phyloP scores from a whole-genome alignment of 2,888 invertebrate genomes.

The Antheraea assamensis region DNA sequence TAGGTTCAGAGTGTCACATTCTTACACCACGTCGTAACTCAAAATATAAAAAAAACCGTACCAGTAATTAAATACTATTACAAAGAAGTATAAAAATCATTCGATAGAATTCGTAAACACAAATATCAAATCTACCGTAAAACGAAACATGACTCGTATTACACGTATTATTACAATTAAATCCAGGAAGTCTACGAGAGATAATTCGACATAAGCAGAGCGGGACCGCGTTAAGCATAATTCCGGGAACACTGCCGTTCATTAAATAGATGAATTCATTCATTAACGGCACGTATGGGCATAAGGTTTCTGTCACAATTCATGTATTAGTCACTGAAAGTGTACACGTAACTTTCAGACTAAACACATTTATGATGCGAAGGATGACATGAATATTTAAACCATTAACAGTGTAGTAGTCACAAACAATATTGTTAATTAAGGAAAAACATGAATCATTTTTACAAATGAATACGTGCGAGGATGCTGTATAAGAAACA shows the following conservation, averaged over 20 bases:
- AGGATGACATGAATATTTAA: not conserved
- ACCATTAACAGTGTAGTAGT: not conserved
- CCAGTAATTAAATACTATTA: too few species aligned
- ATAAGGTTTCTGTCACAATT: constrained; percentile 17
- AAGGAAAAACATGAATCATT: constrained; percentile 1
- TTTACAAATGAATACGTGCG: not conserved
- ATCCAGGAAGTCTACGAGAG: constrained; percentile 19
- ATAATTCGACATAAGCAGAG: constrained; percentile 18
- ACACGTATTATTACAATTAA: constrained; percentile 14
- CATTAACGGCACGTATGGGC: constrained; percentile 13
- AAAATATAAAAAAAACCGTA: too few species aligned
- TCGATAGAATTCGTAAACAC: not conserved
- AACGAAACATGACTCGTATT: constrained; percentile 9
- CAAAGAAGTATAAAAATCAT: not conserved
- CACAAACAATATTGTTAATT: constrained; percentile 2
- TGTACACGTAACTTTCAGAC: constrained; percentile 17
- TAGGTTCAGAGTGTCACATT: too few species aligned
- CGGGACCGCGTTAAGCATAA: constrained; percentile 17
- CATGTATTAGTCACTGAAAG: constrained; percentile 21
- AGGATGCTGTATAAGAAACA: not conserved
- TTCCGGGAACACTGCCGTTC: constrained; percentile 23
- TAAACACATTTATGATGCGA: not conserved
- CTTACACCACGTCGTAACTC: too few species aligned
- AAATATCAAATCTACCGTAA: constrained; percentile 1
- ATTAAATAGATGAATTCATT: constrained; percentile 23